Percentiles rank a stretch among this genome's conserved stretches.
Evolutionary conservation across 2,888 invertebrate species (phyloP).

Genomic region (Nephrotoma guestfalica): DNA sequence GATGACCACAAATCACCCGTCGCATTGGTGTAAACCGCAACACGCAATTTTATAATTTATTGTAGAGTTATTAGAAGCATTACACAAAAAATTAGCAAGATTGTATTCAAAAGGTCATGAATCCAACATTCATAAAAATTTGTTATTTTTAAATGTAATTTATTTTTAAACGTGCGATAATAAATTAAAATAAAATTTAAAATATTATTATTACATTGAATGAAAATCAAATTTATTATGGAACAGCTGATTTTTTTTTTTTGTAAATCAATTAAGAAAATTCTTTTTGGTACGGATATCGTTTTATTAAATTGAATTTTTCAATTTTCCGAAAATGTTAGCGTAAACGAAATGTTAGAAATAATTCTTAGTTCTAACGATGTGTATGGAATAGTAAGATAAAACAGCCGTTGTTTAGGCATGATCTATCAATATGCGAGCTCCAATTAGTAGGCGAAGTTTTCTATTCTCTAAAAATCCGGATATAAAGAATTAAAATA

Average conservation of each 20-base stretch:
- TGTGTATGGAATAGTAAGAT: no score
- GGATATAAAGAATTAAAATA: no score
- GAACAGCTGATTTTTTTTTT: not conserved
- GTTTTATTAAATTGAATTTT: no score
- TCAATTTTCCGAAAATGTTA: no score
- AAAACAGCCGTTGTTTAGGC: no score
- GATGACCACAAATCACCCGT: not conserved
- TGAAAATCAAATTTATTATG: not conserved
- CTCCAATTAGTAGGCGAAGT: no score
- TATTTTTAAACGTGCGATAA: not conserved
- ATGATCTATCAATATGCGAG: no score
- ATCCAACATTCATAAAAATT: not conserved
- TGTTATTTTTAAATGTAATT: not conserved
- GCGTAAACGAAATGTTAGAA: no score
- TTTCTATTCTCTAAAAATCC: no score
- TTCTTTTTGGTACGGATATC: no score
- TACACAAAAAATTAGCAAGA: not conserved
- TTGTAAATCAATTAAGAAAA: not conserved
- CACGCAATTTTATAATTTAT: not conserved
- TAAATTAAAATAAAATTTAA: not conserved
- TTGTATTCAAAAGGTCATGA: not conserved
- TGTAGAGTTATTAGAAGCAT: not conserved
- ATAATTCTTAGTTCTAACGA: no score
- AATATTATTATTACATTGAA: not conserved
- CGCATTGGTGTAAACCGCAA: not conserved